Conservation (phyloP, 2,888 invertebrate genomes). For the Amphipoea oculea region DNA sequence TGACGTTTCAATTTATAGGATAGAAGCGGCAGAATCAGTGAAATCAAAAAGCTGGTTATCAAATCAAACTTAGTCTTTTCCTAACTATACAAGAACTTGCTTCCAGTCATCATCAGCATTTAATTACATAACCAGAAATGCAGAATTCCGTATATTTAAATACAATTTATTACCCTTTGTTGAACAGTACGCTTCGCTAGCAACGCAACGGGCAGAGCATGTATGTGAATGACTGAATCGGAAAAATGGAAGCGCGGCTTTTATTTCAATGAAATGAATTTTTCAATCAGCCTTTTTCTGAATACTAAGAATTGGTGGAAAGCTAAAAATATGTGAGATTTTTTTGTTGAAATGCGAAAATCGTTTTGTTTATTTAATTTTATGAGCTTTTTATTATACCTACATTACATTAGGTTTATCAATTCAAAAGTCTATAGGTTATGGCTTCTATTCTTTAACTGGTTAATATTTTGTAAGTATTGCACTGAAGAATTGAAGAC, state of each 20-base stretch:
- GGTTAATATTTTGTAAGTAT: neutral
- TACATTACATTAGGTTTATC: neutral
- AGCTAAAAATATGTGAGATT: slow-evolving; percentile 15
- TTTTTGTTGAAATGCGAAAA: neutral
- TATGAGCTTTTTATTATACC: slow-evolving; percentile 1
- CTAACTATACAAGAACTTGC: neutral
- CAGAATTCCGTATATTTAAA: slow-evolving; percentile 8
- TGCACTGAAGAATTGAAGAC: neutral
- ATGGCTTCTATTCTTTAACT: neutral
- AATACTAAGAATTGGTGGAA: slow-evolving; percentile 33
- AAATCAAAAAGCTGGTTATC: neutral
- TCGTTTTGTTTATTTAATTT: slow-evolving; percentile 12
- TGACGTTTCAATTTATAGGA: neutral
- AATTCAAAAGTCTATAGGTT: neutral
- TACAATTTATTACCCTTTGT: slow-evolving; percentile 25
- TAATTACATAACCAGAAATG: neutral
- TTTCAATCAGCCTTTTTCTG: slow-evolving; percentile 35
- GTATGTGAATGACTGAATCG: slow-evolving; percentile 48
- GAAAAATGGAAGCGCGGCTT: slow-evolving; percentile 35
- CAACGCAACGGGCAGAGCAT: slow-evolving; percentile 14
- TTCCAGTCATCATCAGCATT: neutral
- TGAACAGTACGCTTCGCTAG: slow-evolving; percentile 36
- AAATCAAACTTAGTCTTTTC: neutral
- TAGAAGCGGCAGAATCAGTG: neutral
- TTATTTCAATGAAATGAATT: slow-evolving; percentile 53